These are phyloP conservation scores for Leptestheria dahalacensis DNA, from an alignment of 1,140 invertebrate species.

Conservation along the genomic window DNA sequence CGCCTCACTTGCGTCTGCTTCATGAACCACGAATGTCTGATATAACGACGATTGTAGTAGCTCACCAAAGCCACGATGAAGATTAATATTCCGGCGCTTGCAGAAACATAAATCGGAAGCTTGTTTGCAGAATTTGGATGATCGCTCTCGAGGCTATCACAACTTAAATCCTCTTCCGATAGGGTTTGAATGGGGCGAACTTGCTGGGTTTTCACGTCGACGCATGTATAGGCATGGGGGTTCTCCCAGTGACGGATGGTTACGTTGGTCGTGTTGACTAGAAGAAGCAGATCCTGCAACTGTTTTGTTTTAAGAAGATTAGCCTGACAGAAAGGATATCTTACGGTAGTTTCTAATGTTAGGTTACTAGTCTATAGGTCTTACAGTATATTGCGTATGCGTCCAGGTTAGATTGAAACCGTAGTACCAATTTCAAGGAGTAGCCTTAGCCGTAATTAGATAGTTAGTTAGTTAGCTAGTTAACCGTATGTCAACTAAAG, in stretches of 20 bases:
- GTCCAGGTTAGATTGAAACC: neutral
- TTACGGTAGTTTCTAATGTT: neutral
- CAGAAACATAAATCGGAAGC: neutral
- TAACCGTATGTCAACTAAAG: neutral
- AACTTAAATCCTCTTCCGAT: neutral
- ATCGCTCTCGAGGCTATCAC: neutral
- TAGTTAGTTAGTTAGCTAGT: neutral
- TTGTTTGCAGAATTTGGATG: neutral
- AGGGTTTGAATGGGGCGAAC: neutral
- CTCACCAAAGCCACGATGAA: neutral
- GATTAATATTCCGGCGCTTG: neutral
- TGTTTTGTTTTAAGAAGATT: neutral
- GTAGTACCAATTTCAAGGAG: neutral
- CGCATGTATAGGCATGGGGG: slow-evolving; percentile 7
- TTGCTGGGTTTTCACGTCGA: neutral
- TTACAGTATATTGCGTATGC: neutral
- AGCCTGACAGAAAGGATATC: neutral
- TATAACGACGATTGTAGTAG: slow-evolving; percentile 12
- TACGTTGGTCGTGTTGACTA: slow-evolving; percentile 5
- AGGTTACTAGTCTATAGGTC: neutral
- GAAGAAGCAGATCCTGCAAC: slow-evolving; percentile 1
- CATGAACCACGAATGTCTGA: neutral
- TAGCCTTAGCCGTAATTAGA: neutral
- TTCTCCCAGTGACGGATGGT: slow-evolving; percentile 10
- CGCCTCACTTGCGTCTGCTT: neutral